Evolutionary conservation across 2,888 invertebrate genomes (phyloP).

Genomic region (Apamea anceps): DNA sequence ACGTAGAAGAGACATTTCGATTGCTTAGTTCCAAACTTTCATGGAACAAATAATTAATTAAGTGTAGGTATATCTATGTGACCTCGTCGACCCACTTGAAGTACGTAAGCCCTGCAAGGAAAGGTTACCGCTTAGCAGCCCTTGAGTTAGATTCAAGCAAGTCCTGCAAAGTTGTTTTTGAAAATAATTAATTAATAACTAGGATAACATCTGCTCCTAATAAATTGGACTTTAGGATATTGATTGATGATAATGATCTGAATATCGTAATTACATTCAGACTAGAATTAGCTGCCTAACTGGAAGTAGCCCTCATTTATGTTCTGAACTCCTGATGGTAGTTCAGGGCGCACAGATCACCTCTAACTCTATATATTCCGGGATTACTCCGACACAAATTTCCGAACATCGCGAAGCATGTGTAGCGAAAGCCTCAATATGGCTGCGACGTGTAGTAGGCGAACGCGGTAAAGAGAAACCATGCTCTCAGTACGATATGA

Average conservation of each 20-base stretch:
- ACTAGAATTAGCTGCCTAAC: not conserved
- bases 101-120: constrained; percentile 17
- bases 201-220: constrained; percentile 8
- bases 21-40: constrained; percentile 23
- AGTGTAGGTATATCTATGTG: constrained; percentile 30
- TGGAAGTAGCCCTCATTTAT: not conserved
- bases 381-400: not conserved
- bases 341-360: not conserved
- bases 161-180: not conserved
- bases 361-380: not conserved
- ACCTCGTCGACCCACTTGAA: constrained; percentile 45
- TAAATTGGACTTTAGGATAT: constrained; percentile 15
- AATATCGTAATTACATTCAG: constrained; percentile 15
- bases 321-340: not conserved
- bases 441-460: not conserved
- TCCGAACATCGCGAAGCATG: not conserved
- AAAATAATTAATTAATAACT: not conserved
- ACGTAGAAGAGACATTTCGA: constrained; percentile 7
- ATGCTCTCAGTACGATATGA: not conserved
- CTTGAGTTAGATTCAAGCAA: constrained; percentile 1
- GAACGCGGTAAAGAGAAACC: not conserved
- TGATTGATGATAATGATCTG: constrained; percentile 15
- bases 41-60: constrained; percentile 39
- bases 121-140: constrained; percentile 17
- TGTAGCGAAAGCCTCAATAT: not conserved